phyloP scores from a whole-genome alignment of 1,140 invertebrate genomes.

The Aphelenchoides fujianensis region DNA sequence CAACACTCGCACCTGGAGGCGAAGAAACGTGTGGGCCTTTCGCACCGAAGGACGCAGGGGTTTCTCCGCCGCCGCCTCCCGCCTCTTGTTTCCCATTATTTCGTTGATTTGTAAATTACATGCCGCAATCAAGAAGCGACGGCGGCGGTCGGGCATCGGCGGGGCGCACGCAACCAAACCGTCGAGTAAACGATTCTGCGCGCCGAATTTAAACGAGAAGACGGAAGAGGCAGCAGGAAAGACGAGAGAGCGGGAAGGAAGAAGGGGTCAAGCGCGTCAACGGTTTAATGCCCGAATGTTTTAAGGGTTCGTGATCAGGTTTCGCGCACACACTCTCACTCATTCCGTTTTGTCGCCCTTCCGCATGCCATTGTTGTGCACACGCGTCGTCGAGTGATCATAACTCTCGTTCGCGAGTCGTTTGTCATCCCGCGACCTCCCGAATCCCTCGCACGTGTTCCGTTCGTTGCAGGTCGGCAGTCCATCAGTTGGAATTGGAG shows the following conservation, averaged over 20 bases:
- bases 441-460: neutral
- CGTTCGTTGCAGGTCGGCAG: neutral
- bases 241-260: neutral
- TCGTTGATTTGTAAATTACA: conserved; percentile 6
- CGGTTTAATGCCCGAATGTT: neutral
- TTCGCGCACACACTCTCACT: too few species aligned
- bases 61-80: neutral
- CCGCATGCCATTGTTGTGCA: conserved; percentile 3
- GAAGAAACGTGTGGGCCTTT: neutral
- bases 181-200: neutral
- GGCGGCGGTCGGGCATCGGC: too few species aligned
- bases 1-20: neutral
- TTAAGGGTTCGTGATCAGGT: neutral
- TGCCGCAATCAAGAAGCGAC: too few species aligned
- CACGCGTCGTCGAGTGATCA: neutral
- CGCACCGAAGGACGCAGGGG: too few species aligned
- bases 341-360: neutral
- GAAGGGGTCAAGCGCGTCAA: conserved; percentile 1
- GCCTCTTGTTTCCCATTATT: conserved; percentile 6
- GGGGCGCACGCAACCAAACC: neutral
- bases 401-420: neutral
- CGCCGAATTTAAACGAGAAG: too few species aligned
- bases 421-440: neutral
- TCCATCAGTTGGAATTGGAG: neutral
- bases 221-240: neutral